These are phyloP conservation scores for Zelostemma sp. DNA, from an alignment of 1,140 invertebrate genomes.

Conservation along the genomic window DNA sequence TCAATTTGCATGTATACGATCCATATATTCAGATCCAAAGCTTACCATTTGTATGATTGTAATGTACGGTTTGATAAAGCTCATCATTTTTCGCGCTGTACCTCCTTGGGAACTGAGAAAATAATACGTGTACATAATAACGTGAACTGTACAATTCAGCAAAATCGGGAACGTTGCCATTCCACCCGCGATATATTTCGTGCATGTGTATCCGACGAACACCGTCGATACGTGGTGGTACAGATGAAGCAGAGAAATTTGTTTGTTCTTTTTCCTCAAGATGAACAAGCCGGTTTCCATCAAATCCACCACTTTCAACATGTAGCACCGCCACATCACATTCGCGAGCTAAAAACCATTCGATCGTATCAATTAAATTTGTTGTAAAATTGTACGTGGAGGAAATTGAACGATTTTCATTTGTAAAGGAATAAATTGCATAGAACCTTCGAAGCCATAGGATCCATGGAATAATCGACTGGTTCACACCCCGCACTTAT, in stretches of 20 bases:
- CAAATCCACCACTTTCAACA: constrained; percentile 61
- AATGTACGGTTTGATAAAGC: constrained; percentile 44
- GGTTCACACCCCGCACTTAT: constrained; percentile 51
- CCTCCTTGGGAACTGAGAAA: constrained; percentile 53
- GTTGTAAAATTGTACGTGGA: too few relatives aligned
- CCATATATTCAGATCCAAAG: not conserved
- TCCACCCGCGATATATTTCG: constrained; percentile 62
- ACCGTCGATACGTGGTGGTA: constrained; percentile 78
- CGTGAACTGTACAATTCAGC: constrained; percentile 55
- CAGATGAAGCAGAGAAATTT: constrained; percentile 78
- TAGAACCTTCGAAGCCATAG: constrained; percentile 1
- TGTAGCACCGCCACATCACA: not conserved
- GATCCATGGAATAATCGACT: constrained; percentile 21
- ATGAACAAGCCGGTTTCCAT: constrained; percentile 74
- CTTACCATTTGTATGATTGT: constrained; percentile 54
- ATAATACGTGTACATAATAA: constrained; percentile 64
- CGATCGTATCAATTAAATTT: too few relatives aligned
- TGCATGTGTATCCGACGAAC: constrained; percentile 75
- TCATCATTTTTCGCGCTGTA: constrained; percentile 45
- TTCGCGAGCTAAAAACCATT: not conserved
- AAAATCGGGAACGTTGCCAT: constrained; percentile 50
- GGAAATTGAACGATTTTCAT: too few relatives aligned
- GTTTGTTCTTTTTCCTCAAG: constrained; percentile 76
- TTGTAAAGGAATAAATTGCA: too few relatives aligned
- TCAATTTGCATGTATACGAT: too few relatives aligned